Evolutionary conservation across 2,888 invertebrate genomes (phyloP), one percentile per base, ranked within the genome.

Genomic region (Pyrrhosoma nymphula): DNA sequence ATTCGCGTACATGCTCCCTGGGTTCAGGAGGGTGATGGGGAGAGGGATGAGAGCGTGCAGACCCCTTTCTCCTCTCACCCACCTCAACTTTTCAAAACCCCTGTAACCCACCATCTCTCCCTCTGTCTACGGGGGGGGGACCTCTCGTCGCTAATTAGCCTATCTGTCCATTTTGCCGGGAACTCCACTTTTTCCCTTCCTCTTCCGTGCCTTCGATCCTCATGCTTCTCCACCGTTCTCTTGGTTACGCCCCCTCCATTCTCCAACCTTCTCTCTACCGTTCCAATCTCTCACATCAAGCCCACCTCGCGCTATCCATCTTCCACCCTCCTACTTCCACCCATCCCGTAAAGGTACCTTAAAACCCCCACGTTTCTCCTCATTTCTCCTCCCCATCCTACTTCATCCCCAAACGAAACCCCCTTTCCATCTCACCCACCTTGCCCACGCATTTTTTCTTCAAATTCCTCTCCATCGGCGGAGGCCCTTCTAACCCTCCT

Each of bases 111-210:
- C 39, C 47, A 35, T 93, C 69, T 23, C 93, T 23, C n/a, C 23
- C 63, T 75, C 93, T 23, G n/a, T n/a, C 26, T 3, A 47, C 69
- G 20, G 20, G 16, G 60, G 39, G 63, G 23, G 63, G 63, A 69
- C 63, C 93, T 47, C 60, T 69, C 93, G 23, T 93, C 93, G 93
- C 93, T 93, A 93, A 93, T 93, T 93, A 93, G 93, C 69, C 93
- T 69, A 93, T 93, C 93, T n/a, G 63, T 69, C 93, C 69, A 69
- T 93, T 93, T 93, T 93, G 63, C 93, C 14, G 69, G 75, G 69
- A 47, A 47, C 47, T 93, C 69, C 39, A 23, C 63, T 93, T 93
- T 39, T 93, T 47, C n/a, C 2, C 16, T 63, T 26, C 93, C n/a
- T 35, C 35, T 56, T 4, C 26, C n/a, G 14, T 39, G 88, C 56